A percentile compares a stretch with the other conserved stretches of the same genome.
Conservation (phyloP, 1,140 invertebrate species). For the Choristoneura fumiferana region DNA sequence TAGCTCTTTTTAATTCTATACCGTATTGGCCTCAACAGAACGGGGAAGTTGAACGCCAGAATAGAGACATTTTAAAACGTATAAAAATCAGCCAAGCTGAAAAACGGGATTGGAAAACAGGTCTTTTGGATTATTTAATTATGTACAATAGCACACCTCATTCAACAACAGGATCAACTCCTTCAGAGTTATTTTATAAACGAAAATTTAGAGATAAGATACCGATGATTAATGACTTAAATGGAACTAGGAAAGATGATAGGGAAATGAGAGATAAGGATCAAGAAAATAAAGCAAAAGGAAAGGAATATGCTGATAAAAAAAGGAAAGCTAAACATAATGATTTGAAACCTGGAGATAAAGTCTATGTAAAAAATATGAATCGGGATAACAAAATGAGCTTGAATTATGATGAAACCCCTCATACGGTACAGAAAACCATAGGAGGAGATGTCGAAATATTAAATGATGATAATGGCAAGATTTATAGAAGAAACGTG, state of each 20-base stretch:
- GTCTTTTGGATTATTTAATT: conserved; percentile 23
- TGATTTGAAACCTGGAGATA: conserved; percentile 15
- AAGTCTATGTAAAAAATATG: conserved; percentile 25
- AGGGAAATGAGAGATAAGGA: conserved; percentile 20
- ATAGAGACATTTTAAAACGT: neutral
- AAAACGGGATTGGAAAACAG: neutral
- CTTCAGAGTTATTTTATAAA: conserved; percentile 32
- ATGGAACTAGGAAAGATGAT: neutral
- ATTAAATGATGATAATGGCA: conserved; percentile 4
- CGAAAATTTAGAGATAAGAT: conserved; percentile 26
- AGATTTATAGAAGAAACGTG: conserved; percentile 14
- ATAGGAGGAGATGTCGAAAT: conserved; percentile 6
- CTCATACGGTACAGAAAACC: neutral
- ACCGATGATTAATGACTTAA: conserved; percentile 6
- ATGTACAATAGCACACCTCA: conserved; percentile 40
- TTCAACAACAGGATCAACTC: conserved; percentile 27
- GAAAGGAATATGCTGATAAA: conserved; percentile 16
- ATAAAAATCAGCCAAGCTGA: neutral
- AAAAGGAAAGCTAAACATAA: conserved; percentile 17
- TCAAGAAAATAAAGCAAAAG: conserved; percentile 20
- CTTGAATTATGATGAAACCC: neutral
- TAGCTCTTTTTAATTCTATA: neutral
- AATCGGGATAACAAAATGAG: conserved; percentile 12
- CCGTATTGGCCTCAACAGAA: neutral
- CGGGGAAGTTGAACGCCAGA: neutral